Base-by-base conservation (phyloP, 2,888 invertebrate species). In the Corbicula japonica region DNA sequence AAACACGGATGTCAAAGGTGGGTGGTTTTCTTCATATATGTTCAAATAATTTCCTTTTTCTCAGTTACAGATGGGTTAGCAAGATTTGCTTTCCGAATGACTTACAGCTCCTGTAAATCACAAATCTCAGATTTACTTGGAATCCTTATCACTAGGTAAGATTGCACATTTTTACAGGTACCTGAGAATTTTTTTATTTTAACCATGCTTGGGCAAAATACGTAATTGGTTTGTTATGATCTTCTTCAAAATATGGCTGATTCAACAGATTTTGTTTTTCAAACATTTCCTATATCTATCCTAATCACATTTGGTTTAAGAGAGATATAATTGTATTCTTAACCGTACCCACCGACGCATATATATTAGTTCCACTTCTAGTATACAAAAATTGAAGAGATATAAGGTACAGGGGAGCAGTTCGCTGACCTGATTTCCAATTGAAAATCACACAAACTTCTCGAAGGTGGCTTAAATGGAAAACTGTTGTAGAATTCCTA, bases 131-230 rank as follows among this genome's bases (percentile, higher is more conserved):
- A 41, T 41, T 41, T 62, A 21, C 26, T 26, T 38, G 26, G 35
- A 28, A 66, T 66, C n/a, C 38, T 52, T 12, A 66, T 32, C 21
- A 48, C 48, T 50, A 38, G 5, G 69, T 38, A 4, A 69, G 15
- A 21, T 69, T 69, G 41, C 69, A 58, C 5, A 69, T 56, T 44
- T 52, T 32, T n/a, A 58, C 69, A 4, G 69, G 69, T 44, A 58
- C 56, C 23, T 44, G 38, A 2, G 69, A 56, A 23, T 8, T 58
- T 48, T 8, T 18, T 26, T 1, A 56, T 18, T 56, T 32, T 5
- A 28, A 69, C 69, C 3, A 69, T 30, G 5, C 58, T 38, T 30
- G 69, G 69, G 44, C 69, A 58, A 30, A 69, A n/a, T n/a, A n/a
- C n/a, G n/a, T 34, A 28, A 56, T 26, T 23, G 69, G 34, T 4